phyloP scores from a whole-genome alignment of 1,140 invertebrate species.

The Diachasmimorpha longicaudata region DNA sequence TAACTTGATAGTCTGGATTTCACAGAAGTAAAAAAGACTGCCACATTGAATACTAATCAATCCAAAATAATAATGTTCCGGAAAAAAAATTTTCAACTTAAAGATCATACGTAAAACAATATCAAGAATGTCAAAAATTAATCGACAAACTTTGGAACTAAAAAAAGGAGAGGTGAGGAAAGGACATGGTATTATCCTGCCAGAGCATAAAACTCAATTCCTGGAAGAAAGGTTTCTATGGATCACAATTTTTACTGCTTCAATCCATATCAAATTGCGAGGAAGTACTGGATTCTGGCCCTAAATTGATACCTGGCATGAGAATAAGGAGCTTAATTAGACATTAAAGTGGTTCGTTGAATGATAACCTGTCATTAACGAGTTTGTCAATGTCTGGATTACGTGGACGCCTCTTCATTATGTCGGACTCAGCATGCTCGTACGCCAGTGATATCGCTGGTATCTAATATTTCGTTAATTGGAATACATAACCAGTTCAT shows the following conservation, averaged over 20 bases:
- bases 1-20: conserved; percentile 84
- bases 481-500: conserved; percentile 13
- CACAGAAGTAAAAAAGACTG: conserved; percentile 77
- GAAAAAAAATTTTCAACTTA: not conserved
- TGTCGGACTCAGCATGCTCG: conserved; percentile 97
- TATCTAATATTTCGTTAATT: conserved; percentile 68
- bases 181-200: too few species aligned
- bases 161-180: too few species aligned
- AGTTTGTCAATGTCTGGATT: conserved; percentile 96
- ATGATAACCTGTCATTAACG: conserved; percentile 91
- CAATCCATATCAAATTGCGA: too few species aligned
- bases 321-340: not conserved
- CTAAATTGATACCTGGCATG: not conserved
- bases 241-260: too few species aligned
- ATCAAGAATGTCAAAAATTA: too few species aligned
- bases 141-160: not conserved
- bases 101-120: not conserved
- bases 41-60: not conserved
- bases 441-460: conserved; percentile 99
- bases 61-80: not conserved
- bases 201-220: too few species aligned
- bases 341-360: not conserved
- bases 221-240: too few species aligned
- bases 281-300: not conserved
- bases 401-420: conserved; percentile 98